A percentile compares a stretch with the other conserved stretches of the same genome.
Evolutionary conservation across 2,888 invertebrate species (phyloP).

Genomic region (Liopterus haemorrhoidalis): DNA sequence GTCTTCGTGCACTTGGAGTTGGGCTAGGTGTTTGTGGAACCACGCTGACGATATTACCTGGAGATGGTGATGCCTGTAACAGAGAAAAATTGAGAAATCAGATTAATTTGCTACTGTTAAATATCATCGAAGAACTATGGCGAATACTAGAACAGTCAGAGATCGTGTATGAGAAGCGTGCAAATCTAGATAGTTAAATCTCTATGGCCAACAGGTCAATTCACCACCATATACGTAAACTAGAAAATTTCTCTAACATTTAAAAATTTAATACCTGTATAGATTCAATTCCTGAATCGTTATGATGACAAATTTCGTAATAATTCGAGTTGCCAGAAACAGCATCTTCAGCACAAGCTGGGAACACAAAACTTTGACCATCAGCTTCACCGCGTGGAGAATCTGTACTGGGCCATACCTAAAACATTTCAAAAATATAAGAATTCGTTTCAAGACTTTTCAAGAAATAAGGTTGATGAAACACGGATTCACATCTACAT

Average conservation of each 20-base stretch:
- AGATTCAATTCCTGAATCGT: conserved; percentile 68
- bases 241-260: neutral
- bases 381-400: conserved; percentile 63
- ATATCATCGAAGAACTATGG: too few species aligned
- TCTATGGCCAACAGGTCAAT: too few species aligned
- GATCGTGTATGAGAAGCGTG: too few species aligned
- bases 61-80: conserved; percentile 51
- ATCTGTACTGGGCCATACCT: conserved; percentile 68
- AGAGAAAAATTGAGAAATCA: conserved; percentile 6
- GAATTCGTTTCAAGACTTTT: too few species aligned
- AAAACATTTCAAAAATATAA: conserved; percentile 30
- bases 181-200: too few species aligned
- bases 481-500: too few species aligned
- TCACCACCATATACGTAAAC: too few species aligned
- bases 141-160: too few species aligned
- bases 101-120: too few species aligned
- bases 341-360: conserved; percentile 46
- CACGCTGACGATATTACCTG: conserved; percentile 44
- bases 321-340: conserved; percentile 39
- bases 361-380: conserved; percentile 63
- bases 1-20: conserved; percentile 47
- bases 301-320: conserved; percentile 50
- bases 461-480: too few species aligned
- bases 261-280: conserved; percentile 52
- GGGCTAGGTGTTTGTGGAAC: conserved; percentile 43